Percentiles rank a stretch among this genome's conserved stretches.
phyloP scores from a whole-genome alignment of 1,140 invertebrate species.

The Neodiprion pinetum region DNA sequence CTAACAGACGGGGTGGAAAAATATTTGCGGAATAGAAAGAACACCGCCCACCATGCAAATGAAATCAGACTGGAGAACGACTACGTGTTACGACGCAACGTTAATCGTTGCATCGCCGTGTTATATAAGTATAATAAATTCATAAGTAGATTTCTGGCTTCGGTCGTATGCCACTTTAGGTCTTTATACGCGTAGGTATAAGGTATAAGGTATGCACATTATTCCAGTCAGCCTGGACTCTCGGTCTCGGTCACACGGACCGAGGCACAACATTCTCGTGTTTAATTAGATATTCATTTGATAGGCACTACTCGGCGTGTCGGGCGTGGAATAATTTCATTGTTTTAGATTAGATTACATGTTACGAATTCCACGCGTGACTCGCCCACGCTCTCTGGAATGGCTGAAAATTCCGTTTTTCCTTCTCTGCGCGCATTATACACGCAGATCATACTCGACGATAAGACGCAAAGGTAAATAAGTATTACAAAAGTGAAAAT shows the following conservation, averaged over 20 bases:
- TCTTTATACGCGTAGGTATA: too few relatives aligned
- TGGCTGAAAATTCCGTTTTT: too few relatives aligned
- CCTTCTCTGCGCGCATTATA: too few relatives aligned
- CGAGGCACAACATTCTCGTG: background rate
- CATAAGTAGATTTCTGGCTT: background rate
- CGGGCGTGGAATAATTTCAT: background rate
- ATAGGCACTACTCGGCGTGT: background rate
- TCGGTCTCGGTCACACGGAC: background rate
- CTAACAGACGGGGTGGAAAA: background rate
- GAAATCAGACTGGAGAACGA: background rate
- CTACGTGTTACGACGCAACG: background rate
- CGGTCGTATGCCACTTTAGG: too few relatives aligned
- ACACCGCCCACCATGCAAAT: background rate
- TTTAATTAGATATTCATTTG: conserved; percentile 8
- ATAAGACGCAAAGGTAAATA: too few relatives aligned
- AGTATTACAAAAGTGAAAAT: too few relatives aligned
- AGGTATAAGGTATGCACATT: background rate
- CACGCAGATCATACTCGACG: too few relatives aligned
- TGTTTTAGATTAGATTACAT: conserved; percentile 1
- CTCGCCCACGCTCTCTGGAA: background rate
- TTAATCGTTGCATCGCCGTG: background rate
- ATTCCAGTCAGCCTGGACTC: background rate
- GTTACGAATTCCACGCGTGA: background rate
- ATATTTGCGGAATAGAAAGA: too few relatives aligned
- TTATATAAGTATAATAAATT: background rate